Percentiles rank a stretch among this genome's conserved stretches.
Evolutionary conservation across 2,797 vertebrate species (phyloP).

Genomic region (Simalia tracyae): DNA sequence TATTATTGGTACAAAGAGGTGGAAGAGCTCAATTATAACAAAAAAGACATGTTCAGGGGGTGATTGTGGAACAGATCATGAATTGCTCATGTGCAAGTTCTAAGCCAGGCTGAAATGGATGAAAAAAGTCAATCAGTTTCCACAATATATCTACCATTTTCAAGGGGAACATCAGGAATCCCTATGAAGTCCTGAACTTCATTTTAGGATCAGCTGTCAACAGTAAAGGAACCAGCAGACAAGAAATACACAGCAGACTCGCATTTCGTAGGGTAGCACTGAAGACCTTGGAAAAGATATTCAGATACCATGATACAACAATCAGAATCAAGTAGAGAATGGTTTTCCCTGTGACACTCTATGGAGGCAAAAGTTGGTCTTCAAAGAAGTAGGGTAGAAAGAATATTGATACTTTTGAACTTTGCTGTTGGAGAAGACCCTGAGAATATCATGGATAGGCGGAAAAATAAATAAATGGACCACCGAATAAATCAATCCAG

Average conservation of each 20-base stretch:
- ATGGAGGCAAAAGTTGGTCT: neutral
- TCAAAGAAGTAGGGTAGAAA: neutral
- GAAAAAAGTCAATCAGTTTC: too few relatives aligned
- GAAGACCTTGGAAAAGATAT: neutral
- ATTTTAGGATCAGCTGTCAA: neutral
- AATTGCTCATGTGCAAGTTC: too few relatives aligned
- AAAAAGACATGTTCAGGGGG: too few relatives aligned
- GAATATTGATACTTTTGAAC: neutral
- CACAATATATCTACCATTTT: too few relatives aligned
- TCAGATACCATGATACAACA: neutral
- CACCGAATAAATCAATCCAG: neutral
- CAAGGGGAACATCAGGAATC: too few relatives aligned
- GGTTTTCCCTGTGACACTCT: neutral
- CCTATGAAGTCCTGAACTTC: neutral
- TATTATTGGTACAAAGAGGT: too few relatives aligned
- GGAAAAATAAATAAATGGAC: neutral
- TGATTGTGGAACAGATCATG: too few relatives aligned
- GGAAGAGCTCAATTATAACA: too few relatives aligned
- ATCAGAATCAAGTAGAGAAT: neutral
- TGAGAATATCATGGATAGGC: neutral
- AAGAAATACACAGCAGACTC: neutral
- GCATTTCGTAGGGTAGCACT: neutral
- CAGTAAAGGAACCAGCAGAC: neutral
- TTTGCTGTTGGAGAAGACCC: neutral
- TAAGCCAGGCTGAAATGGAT: too few relatives aligned